Evolutionary conservation across 2,113 vertebrate species (phyloP).

Genomic region (Gambusia holbrooki): DNA sequence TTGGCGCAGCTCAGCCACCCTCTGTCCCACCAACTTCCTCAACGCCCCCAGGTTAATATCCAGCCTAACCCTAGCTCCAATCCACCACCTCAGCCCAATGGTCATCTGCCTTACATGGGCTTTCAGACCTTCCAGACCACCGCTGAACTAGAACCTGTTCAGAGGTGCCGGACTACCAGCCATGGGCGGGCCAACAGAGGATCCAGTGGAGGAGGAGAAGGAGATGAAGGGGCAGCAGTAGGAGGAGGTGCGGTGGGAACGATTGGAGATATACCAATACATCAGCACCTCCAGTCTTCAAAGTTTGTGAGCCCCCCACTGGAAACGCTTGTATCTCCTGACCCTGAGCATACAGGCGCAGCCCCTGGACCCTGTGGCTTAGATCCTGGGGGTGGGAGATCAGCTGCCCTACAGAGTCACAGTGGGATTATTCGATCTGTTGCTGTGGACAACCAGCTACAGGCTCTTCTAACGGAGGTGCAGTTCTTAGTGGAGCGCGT

Average conservation of each 20-base stretch:
- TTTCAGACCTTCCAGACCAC: constrained; percentile 75
- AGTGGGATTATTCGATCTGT: constrained; percentile 67
- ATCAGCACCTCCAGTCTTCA: constrained; percentile 53
- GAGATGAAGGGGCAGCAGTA: constrained; percentile 30
- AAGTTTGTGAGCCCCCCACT: constrained; percentile 81
- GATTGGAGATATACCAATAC: constrained; percentile 35
- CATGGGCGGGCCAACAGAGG: constrained; percentile 48
- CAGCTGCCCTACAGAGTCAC: constrained; percentile 13
- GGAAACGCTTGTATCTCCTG: constrained; percentile 59
- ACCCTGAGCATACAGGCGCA: constrained; percentile 41
- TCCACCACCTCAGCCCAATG: constrained; percentile 72
- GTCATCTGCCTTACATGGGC: constrained; percentile 79
- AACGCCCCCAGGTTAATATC: constrained; percentile 35
- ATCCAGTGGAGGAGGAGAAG: constrained; percentile 35
- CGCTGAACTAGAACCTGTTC: constrained; percentile 63
- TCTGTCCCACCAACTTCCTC: constrained; percentile 36
- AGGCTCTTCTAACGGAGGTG: constrained; percentile 80
- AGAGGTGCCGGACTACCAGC: constrained; percentile 53
- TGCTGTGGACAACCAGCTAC: constrained; percentile 81
- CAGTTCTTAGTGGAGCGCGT: constrained; percentile 79
- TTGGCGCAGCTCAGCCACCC: constrained; percentile 65
- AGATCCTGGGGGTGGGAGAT: constrained; percentile 70
- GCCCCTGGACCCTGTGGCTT: constrained; percentile 60
- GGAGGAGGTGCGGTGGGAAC: constrained; percentile 20
- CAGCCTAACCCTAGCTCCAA: constrained; percentile 45